Conservation (phyloP, 2,113 vertebrate species). For the Myrmecobius fasciatus region DNA sequence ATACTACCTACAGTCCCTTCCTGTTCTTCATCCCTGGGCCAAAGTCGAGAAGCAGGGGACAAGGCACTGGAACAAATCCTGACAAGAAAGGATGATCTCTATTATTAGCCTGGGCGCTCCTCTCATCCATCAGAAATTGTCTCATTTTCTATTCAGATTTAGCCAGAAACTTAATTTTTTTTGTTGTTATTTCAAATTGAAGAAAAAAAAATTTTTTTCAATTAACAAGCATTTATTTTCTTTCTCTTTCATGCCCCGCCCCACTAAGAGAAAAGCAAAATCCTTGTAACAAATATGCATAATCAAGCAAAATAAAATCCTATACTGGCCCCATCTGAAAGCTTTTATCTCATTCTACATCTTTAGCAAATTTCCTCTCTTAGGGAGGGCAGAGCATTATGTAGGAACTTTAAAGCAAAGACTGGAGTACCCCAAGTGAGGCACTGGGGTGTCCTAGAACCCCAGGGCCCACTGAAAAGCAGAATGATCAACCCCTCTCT, state of each 20-base stretch:
- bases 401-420: neutral
- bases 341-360: neutral
- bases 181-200: neutral
- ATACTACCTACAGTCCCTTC: neutral
- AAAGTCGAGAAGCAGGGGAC: neutral
- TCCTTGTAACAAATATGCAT: neutral
- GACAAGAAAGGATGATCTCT: neutral
- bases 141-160: neutral
- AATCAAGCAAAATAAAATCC: neutral
- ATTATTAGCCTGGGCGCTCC: neutral
- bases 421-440: neutral
- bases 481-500: too few relatives aligned
- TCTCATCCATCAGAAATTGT: neutral
- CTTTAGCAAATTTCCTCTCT: neutral
- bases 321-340: neutral
- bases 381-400: neutral
- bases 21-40: neutral
- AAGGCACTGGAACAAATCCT: neutral
- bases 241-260: neutral
- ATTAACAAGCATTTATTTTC: neutral
- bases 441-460: neutral
- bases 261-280: neutral
- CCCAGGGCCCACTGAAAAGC: neutral
- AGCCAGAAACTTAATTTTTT: neutral
- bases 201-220: neutral